phyloP scores from a whole-genome alignment of 1,140 invertebrate genomes.

The Hylyphantes graminicola region DNA sequence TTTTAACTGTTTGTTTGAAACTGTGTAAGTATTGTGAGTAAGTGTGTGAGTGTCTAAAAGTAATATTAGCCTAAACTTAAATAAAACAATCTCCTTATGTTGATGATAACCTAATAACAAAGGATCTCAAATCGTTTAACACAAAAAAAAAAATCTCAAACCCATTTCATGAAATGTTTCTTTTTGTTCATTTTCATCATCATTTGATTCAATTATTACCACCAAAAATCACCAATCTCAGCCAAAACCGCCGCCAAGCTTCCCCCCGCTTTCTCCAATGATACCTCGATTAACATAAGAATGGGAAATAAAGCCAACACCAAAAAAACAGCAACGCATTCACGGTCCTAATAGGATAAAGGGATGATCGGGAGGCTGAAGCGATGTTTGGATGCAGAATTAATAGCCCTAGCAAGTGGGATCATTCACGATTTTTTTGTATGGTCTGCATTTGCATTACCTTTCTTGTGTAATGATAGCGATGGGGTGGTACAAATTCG shows the following conservation, averaged over 20 bases:
- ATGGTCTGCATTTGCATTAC: background rate
- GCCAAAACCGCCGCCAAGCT: conserved; percentile 17
- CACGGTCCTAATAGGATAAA: conserved; percentile 48
- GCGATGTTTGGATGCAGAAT: conserved; percentile 57
- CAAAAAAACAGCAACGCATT: conserved; percentile 25
- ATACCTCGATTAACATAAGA: conserved; percentile 54
- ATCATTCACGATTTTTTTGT: conserved; percentile 16
- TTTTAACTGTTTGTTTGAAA: too few species aligned
- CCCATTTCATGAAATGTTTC: too few species aligned
- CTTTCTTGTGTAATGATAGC: background rate
- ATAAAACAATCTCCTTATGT: too few species aligned
- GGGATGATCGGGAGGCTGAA: conserved; percentile 51
- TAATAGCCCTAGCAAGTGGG: conserved; percentile 52
- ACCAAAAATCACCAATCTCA: background rate
- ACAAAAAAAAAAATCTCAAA: too few species aligned
- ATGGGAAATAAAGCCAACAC: conserved; percentile 39
- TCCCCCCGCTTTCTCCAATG: conserved; percentile 23
- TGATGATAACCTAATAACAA: too few species aligned
- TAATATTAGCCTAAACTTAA: too few species aligned
- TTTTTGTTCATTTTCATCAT: too few species aligned
- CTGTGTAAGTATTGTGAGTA: too few species aligned
- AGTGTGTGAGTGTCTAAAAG: too few species aligned
- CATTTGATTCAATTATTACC: too few species aligned
- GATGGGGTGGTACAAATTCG: conserved; percentile 36
- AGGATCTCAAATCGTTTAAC: too few species aligned